These are phyloP conservation scores for Apamea sordens DNA, from an alignment of 2,888 invertebrate genomes.

Conservation along the genomic window DNA sequence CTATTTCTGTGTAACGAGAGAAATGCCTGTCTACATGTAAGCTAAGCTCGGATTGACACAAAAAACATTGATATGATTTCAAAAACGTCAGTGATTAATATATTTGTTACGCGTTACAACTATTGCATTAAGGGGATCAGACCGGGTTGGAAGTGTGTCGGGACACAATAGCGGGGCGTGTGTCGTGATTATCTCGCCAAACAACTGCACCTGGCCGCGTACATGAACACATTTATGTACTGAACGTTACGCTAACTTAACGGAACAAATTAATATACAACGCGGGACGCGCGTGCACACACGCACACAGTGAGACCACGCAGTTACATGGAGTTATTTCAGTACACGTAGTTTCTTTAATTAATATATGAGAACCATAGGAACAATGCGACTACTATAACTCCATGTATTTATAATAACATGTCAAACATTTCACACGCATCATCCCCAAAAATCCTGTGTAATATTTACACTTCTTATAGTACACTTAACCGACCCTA, in stretches of 20 bases:
- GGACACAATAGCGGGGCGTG: slow-evolving; percentile 39
- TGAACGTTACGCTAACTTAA: slow-evolving; percentile 70
- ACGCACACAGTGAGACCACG: slow-evolving; percentile 41
- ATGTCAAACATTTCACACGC: slow-evolving; percentile 58
- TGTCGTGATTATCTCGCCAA: slow-evolving; percentile 37
- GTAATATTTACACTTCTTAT: slow-evolving; percentile 88
- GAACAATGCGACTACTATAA: slow-evolving; percentile 42
- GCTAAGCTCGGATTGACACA: slow-evolving; percentile 68
- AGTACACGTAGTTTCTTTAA: slow-evolving; percentile 30
- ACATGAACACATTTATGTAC: slow-evolving; percentile 70
- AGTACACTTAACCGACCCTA: slow-evolving; percentile 83
- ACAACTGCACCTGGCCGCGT: slow-evolving; percentile 56
- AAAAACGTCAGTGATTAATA: slow-evolving; percentile 59
- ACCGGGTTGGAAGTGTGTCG: slow-evolving; percentile 36
- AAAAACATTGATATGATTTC: slow-evolving; percentile 67
- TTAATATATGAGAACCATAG: slow-evolving; percentile 54
- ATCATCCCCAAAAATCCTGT: slow-evolving; percentile 74
- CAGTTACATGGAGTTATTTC: slow-evolving; percentile 40
- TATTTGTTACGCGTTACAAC: slow-evolving; percentile 52
- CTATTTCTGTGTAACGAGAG: slow-evolving; percentile 64
- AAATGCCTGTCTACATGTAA: slow-evolving; percentile 64
- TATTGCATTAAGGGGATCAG: slow-evolving; percentile 62
- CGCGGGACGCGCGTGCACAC: slow-evolving; percentile 54
- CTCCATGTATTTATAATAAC: slow-evolving; percentile 43
- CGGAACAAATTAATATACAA: slow-evolving; percentile 67